Evolutionary conservation across 30 jellyfish, hydroid and myxozoan genomes (phyloP).

Genomic region (Rhopilema esculentum): DNA sequence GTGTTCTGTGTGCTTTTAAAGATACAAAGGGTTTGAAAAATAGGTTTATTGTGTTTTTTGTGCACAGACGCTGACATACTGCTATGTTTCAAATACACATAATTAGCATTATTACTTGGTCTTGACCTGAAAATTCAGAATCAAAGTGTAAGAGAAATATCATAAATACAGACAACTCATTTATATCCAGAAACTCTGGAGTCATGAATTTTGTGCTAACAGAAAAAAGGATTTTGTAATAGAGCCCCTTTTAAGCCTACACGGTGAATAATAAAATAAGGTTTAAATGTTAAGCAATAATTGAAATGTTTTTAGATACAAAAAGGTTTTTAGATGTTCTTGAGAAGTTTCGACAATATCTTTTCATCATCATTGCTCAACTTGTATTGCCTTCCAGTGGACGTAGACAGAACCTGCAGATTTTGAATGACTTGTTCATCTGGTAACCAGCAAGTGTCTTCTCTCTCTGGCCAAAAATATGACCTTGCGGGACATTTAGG

Average conservation of each 20-base stretch:
- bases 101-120: neutral
- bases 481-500: constrained; percentile 22
- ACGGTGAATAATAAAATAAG: neutral
- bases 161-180: neutral
- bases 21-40: no score
- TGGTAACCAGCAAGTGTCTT: constrained; percentile 61
- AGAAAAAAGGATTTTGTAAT: neutral
- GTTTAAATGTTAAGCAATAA: neutral
- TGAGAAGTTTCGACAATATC: neutral
- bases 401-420: neutral
- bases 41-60: no score
- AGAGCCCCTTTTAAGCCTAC: neutral
- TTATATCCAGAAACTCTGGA: neutral
- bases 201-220: neutral
- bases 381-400: constrained; percentile 8
- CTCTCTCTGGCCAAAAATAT: constrained; percentile 54
- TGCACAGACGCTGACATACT: no score
- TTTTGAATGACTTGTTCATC: neutral
- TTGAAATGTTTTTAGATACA: neutral
- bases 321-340: neutral
- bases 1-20: no score
- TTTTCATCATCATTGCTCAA: neutral
- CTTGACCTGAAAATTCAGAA: neutral
- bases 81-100: neutral
- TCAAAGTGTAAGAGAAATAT: neutral